Base-by-base conservation (phyloP, 2,113 vertebrate species). In the Oryzias woworae region DNA sequence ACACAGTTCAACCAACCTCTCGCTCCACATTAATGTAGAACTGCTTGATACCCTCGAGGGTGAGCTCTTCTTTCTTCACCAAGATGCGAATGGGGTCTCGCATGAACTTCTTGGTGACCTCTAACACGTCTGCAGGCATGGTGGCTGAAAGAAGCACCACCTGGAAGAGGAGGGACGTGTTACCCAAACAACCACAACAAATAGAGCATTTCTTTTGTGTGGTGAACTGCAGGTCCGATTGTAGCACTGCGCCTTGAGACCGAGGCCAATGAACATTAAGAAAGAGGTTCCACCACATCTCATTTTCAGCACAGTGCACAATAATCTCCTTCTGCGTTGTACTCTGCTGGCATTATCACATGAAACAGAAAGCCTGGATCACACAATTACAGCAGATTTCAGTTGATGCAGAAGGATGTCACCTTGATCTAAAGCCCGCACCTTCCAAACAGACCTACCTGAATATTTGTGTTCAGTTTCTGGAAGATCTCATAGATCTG, bases 401-500 rank as follows among this genome's bases (percentile, higher is more conserved):
- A 90, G 83, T 85, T 77, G 8, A 66, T 82, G 80, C 75, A 68
- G 88, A 92, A 90, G 90, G 52, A 8, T 0, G 1, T 3, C 16
- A 14, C 5, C 20, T 18, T 28, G 0, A 1, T 22, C 1, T 7
- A 16, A 7, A 13, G 7, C 36, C 7, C 0, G 6, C 17, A 7
- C 4, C 42, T 3, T 2, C 4, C 16, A 23, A 55, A 15, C 1
- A 20, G 3, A 73, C 87, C 87, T 87, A 98, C 97, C 89, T 98
- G 97, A 83, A 99, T 98, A 85, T 96, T 97, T 68, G 97, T 96
- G 91, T 94, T 97, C 45, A 98, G 64, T 75, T 98, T 99, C 77
- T 99, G 96, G 78, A 99, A 99, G 91, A 99, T 98, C 80, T 99
- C 97, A 79, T 99, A 99, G 72, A 99, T 99, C 88, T 99, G 97